Conservation (phyloP, 2,888 invertebrate genomes). For the Polyploca ridens region DNA sequence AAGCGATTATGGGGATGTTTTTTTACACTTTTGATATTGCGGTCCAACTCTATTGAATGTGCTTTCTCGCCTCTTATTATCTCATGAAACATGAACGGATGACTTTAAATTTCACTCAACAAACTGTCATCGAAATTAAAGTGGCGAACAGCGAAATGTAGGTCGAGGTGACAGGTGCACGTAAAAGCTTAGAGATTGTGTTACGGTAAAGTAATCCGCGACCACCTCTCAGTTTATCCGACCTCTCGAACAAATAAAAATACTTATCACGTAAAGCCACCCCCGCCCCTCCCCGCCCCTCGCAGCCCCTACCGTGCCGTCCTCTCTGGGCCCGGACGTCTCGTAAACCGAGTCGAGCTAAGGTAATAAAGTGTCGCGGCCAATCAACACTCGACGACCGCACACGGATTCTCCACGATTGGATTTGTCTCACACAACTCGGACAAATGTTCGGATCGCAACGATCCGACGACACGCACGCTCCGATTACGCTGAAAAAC, state of each 20-base stretch:
- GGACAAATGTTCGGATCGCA: slow-evolving; percentile 1
- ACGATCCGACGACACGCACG: slow-evolving; percentile 13
- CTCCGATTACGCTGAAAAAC: slow-evolving; percentile 25
- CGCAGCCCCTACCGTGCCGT: slow-evolving; percentile 17
- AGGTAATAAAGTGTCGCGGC: slow-evolving; percentile 57
- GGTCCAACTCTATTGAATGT: neutral
- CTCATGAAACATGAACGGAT: neutral
- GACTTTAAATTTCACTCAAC: neutral
- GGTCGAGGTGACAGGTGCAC: slow-evolving; percentile 49
- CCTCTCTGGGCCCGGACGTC: slow-evolving; percentile 29
- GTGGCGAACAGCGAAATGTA: slow-evolving; percentile 13
- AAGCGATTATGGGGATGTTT: too few species aligned
- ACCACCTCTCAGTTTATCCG: slow-evolving; percentile 51
- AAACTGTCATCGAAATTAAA: slow-evolving; percentile 1
- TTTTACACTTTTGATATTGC: neutral
- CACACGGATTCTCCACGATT: slow-evolving; percentile 37
- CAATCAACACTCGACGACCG: slow-evolving; percentile 52
- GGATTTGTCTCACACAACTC: slow-evolving; percentile 41
- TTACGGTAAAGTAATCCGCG: slow-evolving; percentile 59
- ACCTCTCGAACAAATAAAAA: slow-evolving; percentile 67
- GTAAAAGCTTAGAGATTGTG: slow-evolving; percentile 62
- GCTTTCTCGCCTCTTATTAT: too few species aligned
- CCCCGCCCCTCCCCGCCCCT: neutral
- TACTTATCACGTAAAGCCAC: slow-evolving; percentile 70
- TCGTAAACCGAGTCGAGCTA: slow-evolving; percentile 44